Evolutionary conservation across 2,113 vertebrate genomes (phyloP).

Genomic region (Mustelus asterias): DNA sequence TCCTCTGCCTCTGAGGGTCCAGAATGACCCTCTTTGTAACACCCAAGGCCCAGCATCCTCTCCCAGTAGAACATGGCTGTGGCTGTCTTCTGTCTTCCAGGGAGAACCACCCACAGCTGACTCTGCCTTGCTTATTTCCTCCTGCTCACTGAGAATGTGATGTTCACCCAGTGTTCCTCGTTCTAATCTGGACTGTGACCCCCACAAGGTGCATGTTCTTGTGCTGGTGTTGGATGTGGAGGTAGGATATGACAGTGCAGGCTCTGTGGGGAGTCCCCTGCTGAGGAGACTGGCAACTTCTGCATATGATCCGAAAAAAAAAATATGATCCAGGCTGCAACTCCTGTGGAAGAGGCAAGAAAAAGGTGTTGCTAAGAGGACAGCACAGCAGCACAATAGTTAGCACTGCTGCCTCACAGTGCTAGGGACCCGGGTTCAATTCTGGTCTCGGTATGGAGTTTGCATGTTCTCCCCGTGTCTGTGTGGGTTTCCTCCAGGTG

Average conservation of each 20-base stretch:
- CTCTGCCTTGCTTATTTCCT: neutral
- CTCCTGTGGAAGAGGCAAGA: neutral
- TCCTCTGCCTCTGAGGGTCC: neutral
- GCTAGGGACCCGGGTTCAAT: no score
- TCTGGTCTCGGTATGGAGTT: no score
- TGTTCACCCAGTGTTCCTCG: neutral
- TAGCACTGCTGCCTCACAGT: no score
- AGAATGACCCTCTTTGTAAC: neutral
- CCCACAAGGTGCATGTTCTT: neutral
- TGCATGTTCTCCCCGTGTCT: no score
- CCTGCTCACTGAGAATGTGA: neutral
- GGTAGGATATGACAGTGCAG: neutral
- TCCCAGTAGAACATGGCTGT: neutral
- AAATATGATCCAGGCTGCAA: neutral
- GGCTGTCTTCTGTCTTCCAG: neutral
- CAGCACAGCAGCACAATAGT: no score
- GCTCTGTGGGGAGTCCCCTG: neutral
- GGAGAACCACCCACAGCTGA: neutral
- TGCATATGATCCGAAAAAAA: neutral
- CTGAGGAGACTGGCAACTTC: neutral
- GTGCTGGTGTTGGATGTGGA: neutral
- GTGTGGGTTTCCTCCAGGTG: no score
- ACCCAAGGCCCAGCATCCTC: no score
- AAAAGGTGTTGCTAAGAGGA: no score
- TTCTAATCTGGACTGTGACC: neutral